Percentiles rank a stretch among this genome's conserved stretches.
Evolutionary conservation across 2,888 invertebrate species (phyloP).

Genomic region (Phengaris alcon): DNA sequence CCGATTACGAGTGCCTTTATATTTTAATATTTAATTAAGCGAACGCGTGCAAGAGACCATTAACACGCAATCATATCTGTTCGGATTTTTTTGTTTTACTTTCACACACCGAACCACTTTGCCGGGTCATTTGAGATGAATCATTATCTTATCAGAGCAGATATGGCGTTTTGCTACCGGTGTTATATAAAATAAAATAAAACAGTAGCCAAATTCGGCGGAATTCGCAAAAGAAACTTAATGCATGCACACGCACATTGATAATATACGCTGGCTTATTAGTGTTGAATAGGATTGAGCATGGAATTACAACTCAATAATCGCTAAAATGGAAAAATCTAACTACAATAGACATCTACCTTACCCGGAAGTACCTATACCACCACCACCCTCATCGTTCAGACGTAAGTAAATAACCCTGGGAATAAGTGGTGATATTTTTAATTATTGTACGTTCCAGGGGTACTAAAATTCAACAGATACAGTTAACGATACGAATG

Average conservation of each 20-base stretch:
- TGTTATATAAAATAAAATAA: conserved; percentile 4
- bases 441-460: neutral
- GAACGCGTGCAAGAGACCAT: conserved; percentile 53
- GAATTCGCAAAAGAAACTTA: too few species aligned
- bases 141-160: conserved; percentile 35
- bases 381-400: too few species aligned
- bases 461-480: neutral
- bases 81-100: conserved; percentile 40
- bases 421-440: neutral
- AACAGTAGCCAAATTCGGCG: neutral
- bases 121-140: conserved; percentile 37
- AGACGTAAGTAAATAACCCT: neutral
- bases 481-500: conserved; percentile 12
- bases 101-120: conserved; percentile 39
- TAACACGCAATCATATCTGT: conserved; percentile 52
- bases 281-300: too few species aligned
- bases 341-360: too few species aligned
- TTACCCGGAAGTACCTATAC: too few species aligned
- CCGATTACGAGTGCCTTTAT: conserved; percentile 50
- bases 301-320: too few species aligned
- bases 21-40: conserved; percentile 55
- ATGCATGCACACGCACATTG: too few species aligned
- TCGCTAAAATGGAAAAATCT: too few species aligned
- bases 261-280: too few species aligned
- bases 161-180: conserved; percentile 28